Percentiles rank a stretch among this genome's conserved stretches.
Evolutionary conservation across 2,797 vertebrate genomes (phyloP).

Genomic region (Sphenodon punctatus): DNA sequence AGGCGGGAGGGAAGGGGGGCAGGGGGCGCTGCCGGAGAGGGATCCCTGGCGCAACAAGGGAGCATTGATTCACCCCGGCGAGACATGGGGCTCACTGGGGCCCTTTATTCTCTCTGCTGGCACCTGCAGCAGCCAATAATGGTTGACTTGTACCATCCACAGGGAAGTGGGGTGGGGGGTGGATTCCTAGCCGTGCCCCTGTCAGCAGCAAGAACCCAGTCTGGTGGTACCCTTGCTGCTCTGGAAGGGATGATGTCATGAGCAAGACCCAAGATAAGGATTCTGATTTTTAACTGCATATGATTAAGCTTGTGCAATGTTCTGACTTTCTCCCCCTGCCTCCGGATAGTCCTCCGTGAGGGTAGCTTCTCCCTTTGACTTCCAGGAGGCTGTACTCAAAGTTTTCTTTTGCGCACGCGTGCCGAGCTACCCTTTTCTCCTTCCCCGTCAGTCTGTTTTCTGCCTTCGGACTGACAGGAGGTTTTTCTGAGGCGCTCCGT

Average conservation of each 20-base stretch:
- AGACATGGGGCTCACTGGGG: neutral
- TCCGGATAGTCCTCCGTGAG: no score
- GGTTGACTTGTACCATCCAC: neutral
- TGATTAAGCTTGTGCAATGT: constrained; percentile 38
- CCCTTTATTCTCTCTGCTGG: accelerated
- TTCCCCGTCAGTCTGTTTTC: no score
- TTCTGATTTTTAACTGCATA: constrained; percentile 52
- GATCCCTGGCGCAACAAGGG: neutral
- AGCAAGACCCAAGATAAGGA: constrained; percentile 75
- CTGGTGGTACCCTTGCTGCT: no score
- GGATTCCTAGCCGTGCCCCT: neutral
- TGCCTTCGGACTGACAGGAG: no score
- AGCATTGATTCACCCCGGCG: neutral
- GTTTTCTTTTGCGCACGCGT: no score
- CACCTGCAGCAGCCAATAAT: neutral
- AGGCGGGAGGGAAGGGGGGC: accelerated
- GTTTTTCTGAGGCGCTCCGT: no score
- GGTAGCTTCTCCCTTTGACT: no score
- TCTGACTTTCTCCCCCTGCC: neutral
- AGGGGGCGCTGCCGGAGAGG: neutral
- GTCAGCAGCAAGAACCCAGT: no score
- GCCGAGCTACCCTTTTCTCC: no score
- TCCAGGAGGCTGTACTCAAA: no score
- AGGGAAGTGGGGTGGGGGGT: neutral
- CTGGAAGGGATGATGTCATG: constrained; percentile 78